These are phyloP conservation scores for Rhagoletis pomonella DNA, from an alignment of 1,140 invertebrate genomes.

Conservation along the genomic window DNA sequence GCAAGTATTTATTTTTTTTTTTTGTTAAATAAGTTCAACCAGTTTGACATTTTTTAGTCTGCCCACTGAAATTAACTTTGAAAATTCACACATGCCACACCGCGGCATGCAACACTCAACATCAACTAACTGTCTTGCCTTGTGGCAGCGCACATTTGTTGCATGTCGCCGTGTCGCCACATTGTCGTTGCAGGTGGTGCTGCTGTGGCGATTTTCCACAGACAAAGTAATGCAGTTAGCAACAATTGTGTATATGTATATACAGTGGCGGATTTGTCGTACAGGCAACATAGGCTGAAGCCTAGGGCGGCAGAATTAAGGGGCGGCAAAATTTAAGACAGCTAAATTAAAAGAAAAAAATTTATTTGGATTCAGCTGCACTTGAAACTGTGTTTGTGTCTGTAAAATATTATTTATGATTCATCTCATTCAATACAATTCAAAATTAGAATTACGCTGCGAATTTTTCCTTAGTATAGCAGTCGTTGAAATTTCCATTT, in stretches of 20 bases:
- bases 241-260: background rate
- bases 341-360: no score
- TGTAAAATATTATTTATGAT: no score
- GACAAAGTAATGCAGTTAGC: background rate
- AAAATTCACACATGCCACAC: slow-evolving; percentile 1
- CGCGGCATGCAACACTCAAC: background rate
- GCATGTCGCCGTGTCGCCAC: slow-evolving; percentile 37
- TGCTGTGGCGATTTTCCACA: background rate
- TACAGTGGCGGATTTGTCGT: no score
- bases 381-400: no score
- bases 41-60: slow-evolving; percentile 31
- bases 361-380: no score
- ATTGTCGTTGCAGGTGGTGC: slow-evolving; percentile 26
- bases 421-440: no score
- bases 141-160: slow-evolving; percentile 42
- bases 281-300: no score
- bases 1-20: background rate
- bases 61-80: slow-evolving; percentile 43
- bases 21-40: background rate
- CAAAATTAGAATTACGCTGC: no score
- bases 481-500: no score
- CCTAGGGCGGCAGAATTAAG: no score
- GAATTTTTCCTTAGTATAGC: no score
- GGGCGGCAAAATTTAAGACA: no score
- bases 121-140: background rate